Evolutionary conservation across 92 coral and sea anemone genomes (phyloP).

Genomic region (Palythoa heliodiscus): DNA sequence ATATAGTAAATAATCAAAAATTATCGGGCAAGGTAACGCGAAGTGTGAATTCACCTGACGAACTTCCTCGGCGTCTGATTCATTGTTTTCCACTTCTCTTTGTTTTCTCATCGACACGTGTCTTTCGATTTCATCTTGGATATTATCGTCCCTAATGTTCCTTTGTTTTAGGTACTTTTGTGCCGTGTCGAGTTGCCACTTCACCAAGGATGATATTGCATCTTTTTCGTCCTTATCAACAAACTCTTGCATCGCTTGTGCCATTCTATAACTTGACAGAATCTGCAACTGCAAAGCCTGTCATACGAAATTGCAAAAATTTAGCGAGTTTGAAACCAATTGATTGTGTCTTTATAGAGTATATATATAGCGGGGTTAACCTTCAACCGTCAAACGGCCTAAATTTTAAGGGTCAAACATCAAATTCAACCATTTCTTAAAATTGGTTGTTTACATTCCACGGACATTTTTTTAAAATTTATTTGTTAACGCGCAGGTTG

Average conservation of each 20-base stretch:
- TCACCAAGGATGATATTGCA: constrained; percentile 83
- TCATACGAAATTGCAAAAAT: neutral
- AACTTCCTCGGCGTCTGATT: constrained; percentile 72
- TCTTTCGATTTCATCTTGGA: constrained; percentile 75
- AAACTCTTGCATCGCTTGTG: constrained; percentile 93
- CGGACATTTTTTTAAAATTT: no score
- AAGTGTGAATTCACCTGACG: constrained; percentile 49
- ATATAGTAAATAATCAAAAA: no score
- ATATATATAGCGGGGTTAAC: neutral
- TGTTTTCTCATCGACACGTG: constrained; percentile 66
- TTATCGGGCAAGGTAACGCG: neutral
- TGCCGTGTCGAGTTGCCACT: constrained; percentile 88
- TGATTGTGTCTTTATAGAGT: neutral
- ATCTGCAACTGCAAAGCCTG: constrained; percentile 86
- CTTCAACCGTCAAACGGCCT: no score
- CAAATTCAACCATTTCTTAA: no score
- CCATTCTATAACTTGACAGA: constrained; percentile 88
- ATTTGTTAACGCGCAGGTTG: no score
- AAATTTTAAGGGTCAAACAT: no score
- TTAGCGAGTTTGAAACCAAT: neutral
- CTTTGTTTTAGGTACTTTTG: constrained; percentile 71
- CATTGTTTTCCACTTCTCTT: constrained; percentile 65
- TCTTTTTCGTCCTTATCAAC: constrained; percentile 98
- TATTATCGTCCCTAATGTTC: constrained; percentile 74
- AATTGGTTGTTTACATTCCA: no score